phyloP scores from a whole-genome alignment of 1,140 invertebrate species.

The Laodelphax striatellus region DNA sequence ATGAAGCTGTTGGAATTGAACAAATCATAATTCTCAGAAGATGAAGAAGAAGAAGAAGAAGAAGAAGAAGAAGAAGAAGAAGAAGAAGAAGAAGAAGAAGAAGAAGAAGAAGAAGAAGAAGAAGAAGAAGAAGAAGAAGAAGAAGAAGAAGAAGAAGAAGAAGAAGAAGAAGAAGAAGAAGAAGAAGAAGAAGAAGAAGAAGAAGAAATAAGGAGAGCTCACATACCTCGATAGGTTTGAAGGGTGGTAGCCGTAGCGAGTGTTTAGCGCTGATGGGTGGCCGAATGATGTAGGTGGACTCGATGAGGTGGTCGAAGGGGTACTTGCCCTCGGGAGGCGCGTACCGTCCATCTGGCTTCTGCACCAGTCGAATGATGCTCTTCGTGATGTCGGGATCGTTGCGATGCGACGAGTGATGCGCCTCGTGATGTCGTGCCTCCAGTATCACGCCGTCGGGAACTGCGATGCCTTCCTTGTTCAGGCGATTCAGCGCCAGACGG shows the following conservation, averaged over 20 bases:
- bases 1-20: too few species aligned
- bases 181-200: too few species aligned
- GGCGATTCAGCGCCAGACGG: conserved; percentile 43
- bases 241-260: conserved; percentile 12
- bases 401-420: conserved; percentile 27
- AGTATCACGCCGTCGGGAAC: conserved; percentile 45
- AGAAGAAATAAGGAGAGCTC: too few species aligned
- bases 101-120: too few species aligned
- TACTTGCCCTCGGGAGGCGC: conserved; percentile 22
- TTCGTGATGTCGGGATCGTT: conserved; percentile 21
- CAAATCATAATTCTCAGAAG: too few species aligned
- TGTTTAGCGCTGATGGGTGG: conserved; percentile 14
- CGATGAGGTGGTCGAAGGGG: conserved; percentile 20
- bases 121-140: too few species aligned
- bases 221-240: conserved; percentile 11
- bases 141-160: too few species aligned
- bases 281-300: conserved; percentile 24
- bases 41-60: too few species aligned
- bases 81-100: too few species aligned
- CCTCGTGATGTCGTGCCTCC: conserved; percentile 31
- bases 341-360: conserved; percentile 21
- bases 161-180: too few species aligned
- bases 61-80: too few species aligned
- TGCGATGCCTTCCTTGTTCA: conserved; percentile 49
- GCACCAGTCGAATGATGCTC: conserved; percentile 21